Evolutionary conservation across 2,888 invertebrate genomes (phyloP), one percentile per base, ranked within the genome.

Genomic region (Drosophila barbarae): DNA sequence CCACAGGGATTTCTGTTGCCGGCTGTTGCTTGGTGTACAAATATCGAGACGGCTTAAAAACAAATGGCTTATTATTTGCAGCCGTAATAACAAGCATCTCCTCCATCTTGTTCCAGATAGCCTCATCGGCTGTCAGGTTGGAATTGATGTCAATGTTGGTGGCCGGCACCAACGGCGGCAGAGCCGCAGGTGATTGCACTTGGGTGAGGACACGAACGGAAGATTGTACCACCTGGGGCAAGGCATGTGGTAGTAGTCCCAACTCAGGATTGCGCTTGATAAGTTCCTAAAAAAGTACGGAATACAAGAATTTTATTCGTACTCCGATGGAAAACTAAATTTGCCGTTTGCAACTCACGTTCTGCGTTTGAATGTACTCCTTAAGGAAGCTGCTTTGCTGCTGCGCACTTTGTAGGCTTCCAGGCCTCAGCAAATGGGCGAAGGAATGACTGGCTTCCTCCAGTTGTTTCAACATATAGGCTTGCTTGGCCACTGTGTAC

Each of bases 401-500:
- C 49, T 91, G 90, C 3, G 93, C 91, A 64, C 93, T 92, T 87
- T 95, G 95, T 72, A 92, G 91, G 81, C 94, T 94, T 38, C 92
- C 91, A 18, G 93, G 93, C 52, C 92, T 92, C 47, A 96, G 90
- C 69, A 98, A 91, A 84, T 94, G 94, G 63, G 95, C 93, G 88
- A 97, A 95, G 69, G 96, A 95, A 74, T 92, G 90, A 76, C 93
- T 93, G 50, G 95, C 92, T 78, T 94, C 93, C 72, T 92, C 91
- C 32, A 93, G 89, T 84, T 92, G 92, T 84, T 94, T 94, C 77
- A 98, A 91, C 86, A 94, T 94, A 83, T 94, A 93, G 34, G 97
- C 96, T 88, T 97, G 95, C 74, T 96, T 93, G 2, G 97, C 98
- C 85, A 98, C 94, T 7, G 97, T 97, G 88, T 96, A 97, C 90